Evolutionary conservation across 2,113 vertebrate species (phyloP), one percentile per base, ranked within the genome.

Genomic region (Melanostigma gelatinosum): DNA sequence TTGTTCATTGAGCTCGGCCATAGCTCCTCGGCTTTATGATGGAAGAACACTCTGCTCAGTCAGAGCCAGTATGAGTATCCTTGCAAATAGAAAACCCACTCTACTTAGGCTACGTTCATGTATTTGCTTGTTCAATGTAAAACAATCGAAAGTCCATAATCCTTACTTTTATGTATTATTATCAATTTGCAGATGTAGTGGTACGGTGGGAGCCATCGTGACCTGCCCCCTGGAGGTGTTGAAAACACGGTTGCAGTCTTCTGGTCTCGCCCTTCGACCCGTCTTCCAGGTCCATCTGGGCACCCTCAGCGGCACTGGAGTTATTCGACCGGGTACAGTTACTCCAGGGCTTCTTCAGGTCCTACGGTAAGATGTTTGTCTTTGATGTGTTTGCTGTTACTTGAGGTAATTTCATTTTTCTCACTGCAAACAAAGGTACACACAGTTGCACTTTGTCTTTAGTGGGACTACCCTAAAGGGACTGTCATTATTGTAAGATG

Each of bases 151-250:
- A 10, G 0, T 15, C 8, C 9, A 38, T 55, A 1, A 38, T 77
- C n/a, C 15, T 44, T 46, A 55, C 84, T 89, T 57, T 76, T 34
- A 18, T 0, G 4, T 80, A 24, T 63, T 16, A 8, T 88, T 5
- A 15, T 50, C 20, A 8, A 18, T 79, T 78, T 89, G 5, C 94
- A 99, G 98, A 86, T 99, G 98, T 20, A 97, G 97, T 75, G 98
- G 98, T 79, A 99, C 97, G 0, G 96, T 99, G 75, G 98, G 98
- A 70, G 97, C 98, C 90, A 97, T 99, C 70, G 94, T 97, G 78
- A 99, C 97, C 0, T 99, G 97, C 80, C 98, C 98, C 2, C 93
- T 99, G 34, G 98, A 99, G 91, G 97, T 99, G 83, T 94, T 99
- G 82, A 99, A 99, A 93, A 99, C 97, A 0, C 93, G 98, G 70